Conservation (phyloP, 2,113 vertebrate species). For the Xiphophorus hellerii region DNA sequence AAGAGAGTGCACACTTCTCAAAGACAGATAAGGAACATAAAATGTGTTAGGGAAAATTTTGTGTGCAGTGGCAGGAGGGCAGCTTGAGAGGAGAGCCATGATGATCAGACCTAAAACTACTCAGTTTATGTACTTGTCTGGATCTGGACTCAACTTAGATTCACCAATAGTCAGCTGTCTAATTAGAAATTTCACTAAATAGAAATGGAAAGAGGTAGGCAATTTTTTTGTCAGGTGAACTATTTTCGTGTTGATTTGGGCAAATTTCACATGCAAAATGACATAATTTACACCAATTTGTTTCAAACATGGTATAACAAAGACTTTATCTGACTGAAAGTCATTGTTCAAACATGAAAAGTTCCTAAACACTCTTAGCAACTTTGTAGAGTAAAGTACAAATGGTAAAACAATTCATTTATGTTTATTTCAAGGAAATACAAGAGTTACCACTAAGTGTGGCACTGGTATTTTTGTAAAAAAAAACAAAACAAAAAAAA, state of each 20-base stretch:
- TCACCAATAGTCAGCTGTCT: too few species aligned
- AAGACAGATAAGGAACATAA: too few species aligned
- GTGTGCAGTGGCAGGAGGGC: too few species aligned
- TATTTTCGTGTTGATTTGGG: not conserved
- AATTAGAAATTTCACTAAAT: too few species aligned
- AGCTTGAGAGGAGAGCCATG: too few species aligned
- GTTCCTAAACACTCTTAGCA: not conserved
- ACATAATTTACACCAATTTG: too few species aligned
- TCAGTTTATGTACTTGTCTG: too few species aligned
- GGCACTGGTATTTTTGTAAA: not conserved
- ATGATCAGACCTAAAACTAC: too few species aligned
- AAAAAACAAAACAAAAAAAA: too few species aligned
- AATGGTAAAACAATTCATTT: not conserved
- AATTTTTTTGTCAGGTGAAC: not conserved
- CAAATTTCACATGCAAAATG: not conserved
- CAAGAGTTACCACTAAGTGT: not conserved
- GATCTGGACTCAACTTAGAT: too few species aligned
- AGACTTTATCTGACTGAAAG: not conserved
- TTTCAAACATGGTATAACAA: not conserved
- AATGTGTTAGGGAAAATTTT: too few species aligned
- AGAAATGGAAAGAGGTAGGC: not conserved
- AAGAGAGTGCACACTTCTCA: conserved; percentile 2
- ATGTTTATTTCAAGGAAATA: not conserved
- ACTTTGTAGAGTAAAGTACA: not conserved
- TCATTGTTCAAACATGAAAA: not conserved